phyloP scores from a whole-genome alignment of 2,113 vertebrate species.

The Heteronetta atricapilla region DNA sequence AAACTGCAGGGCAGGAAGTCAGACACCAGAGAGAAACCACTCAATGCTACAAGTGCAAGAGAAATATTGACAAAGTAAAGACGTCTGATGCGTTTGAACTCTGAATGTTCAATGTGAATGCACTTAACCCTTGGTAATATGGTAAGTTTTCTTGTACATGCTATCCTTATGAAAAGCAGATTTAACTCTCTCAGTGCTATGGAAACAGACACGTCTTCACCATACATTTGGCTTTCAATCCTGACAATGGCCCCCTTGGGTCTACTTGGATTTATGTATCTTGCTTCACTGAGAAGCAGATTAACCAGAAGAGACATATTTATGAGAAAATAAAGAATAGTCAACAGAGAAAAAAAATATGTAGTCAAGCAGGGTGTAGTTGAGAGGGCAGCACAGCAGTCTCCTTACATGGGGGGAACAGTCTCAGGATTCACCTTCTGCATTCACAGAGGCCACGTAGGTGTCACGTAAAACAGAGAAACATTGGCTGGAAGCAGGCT shows the following conservation, averaged over 20 bases:
- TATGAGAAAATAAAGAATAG: neutral
- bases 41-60: neutral
- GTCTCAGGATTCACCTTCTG: neutral
- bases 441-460: neutral
- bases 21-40: constrained; percentile 2
- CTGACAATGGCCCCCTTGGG: neutral
- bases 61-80: constrained; percentile 42
- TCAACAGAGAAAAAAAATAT: neutral
- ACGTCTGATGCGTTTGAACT: constrained; percentile 5
- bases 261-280: neutral
- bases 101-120: neutral
- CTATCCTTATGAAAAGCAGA: neutral
- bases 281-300: neutral
- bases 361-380: neutral
- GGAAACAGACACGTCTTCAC: neutral
- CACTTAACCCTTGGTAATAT: neutral
- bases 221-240: neutral
- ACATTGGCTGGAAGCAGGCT: fast-evolving
- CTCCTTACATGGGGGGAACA: neutral
- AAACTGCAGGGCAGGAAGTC: neutral
- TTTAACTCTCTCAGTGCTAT: neutral
- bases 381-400: neutral
- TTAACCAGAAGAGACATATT: neutral
- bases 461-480: neutral
- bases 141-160: neutral